phyloP scores from a whole-genome alignment of 2,888 invertebrate species.

The Dorcus hopei region DNA sequence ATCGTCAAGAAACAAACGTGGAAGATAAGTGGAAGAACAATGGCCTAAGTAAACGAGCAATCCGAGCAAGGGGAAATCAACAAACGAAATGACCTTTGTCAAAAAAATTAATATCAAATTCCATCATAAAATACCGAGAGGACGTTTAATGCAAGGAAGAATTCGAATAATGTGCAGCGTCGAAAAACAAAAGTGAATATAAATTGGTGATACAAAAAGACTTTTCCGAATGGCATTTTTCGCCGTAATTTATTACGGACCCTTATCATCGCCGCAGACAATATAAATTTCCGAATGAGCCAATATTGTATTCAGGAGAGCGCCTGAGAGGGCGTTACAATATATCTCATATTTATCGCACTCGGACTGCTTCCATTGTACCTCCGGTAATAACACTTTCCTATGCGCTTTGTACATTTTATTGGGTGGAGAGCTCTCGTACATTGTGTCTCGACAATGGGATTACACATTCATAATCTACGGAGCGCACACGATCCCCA shows the following conservation, averaged over 20 bases:
- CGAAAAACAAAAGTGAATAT: conserved; percentile 20
- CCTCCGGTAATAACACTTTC: conserved; percentile 44
- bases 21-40: too few species aligned
- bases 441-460: conserved; percentile 43
- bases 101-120: too few species aligned
- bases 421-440: conserved; percentile 39
- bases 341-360: conserved; percentile 47
- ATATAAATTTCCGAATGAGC: conserved; percentile 47
- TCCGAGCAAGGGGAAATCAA: too few species aligned
- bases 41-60: too few species aligned
- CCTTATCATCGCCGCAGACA: conserved; percentile 48
- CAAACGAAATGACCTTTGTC: too few species aligned
- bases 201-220: conserved; percentile 23
- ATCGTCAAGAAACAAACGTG: too few species aligned
- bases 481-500: conserved; percentile 20
- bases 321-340: conserved; percentile 36
- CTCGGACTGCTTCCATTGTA: conserved; percentile 38
- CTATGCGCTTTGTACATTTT: conserved; percentile 46
- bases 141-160: background rate
- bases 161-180: conserved; percentile 10
- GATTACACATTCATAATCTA: conserved; percentile 45
- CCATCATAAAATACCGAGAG: too few species aligned
- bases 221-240: conserved; percentile 46
- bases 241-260: conserved; percentile 45
- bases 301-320: conserved; percentile 43